A percentile compares a stretch with the other conserved stretches of the same genome.
These are phyloP conservation scores for Ptychoptera albimana DNA, from an alignment of 2,888 invertebrate species.

Conservation along the genomic window DNA sequence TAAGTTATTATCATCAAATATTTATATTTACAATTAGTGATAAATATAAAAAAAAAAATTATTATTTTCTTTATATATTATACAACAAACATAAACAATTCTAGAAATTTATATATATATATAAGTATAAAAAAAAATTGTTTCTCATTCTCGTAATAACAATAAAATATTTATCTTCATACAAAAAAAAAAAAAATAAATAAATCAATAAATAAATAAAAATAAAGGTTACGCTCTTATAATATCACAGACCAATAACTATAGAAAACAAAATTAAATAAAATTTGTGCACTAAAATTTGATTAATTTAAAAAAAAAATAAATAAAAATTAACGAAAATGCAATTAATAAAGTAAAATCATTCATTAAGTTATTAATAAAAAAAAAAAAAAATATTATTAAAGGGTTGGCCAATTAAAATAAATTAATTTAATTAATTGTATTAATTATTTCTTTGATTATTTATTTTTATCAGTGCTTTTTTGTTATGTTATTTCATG, in stretches of 20 bases:
- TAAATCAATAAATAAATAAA: too few relatives aligned
- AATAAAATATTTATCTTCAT: too few relatives aligned
- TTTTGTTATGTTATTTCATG: neutral
- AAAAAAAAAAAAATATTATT: neutral
- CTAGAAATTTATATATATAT: constrained; percentile 1
- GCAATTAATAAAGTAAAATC: neutral
- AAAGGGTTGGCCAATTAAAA: neutral
- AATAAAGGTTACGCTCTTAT: too few relatives aligned
- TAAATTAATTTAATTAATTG: neutral
- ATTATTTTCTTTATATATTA: constrained; percentile 4
- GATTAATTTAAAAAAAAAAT: too few relatives aligned
- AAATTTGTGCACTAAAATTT: too few relatives aligned
- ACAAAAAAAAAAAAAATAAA: too few relatives aligned
- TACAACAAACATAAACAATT: constrained; percentile 4
- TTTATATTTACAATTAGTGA: constrained; percentile 6
- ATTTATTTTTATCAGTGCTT: neutral
- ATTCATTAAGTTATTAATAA: constrained; percentile 1
- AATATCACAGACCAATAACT: too few relatives aligned
- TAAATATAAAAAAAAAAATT: constrained; percentile 7
- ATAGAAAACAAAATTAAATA: too few relatives aligned
- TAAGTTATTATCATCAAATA: constrained; percentile 2
- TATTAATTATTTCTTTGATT: constrained; percentile 1
- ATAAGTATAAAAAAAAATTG: neutral
- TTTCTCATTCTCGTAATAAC: too few relatives aligned
- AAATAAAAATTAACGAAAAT: neutral